A percentile compares a stretch with the other conserved stretches of the same genome.
Conservation (phyloP, 2,888 invertebrate genomes). For the Tetanocera ferruginea region DNA sequence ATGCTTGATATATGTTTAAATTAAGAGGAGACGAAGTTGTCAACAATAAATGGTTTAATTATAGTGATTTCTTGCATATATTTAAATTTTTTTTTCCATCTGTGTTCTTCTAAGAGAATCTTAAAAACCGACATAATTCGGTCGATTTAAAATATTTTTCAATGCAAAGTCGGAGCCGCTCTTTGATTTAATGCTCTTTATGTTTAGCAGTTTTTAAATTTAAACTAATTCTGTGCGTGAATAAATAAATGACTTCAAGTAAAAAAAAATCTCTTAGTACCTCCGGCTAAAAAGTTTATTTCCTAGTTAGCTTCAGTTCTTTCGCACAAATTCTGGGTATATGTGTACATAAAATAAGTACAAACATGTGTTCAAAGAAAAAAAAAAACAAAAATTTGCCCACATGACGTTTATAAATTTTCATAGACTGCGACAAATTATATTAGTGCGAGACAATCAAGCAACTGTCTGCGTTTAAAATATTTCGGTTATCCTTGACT, state of each 20-base stretch:
- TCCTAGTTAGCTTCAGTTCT: no score
- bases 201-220: background rate
- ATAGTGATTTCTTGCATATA: slow-evolving; percentile 1
- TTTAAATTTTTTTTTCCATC: slow-evolving; percentile 28
- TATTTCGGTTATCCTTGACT: slow-evolving; percentile 49
- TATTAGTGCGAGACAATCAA: slow-evolving; percentile 27
- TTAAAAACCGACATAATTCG: slow-evolving; percentile 64
- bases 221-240: no score
- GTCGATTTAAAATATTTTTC: slow-evolving; percentile 67
- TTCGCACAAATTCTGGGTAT: no score
- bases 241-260: no score
- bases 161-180: slow-evolving; percentile 50
- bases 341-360: no score
- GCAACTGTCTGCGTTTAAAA: slow-evolving; percentile 28
- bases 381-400: slow-evolving; percentile 22
- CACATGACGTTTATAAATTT: slow-evolving; percentile 65
- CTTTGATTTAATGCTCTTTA: background rate
- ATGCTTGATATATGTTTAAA: slow-evolving; percentile 51
- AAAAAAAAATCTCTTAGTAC: no score
- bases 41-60: slow-evolving; percentile 49
- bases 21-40: slow-evolving; percentile 1
- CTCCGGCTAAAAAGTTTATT: no score
- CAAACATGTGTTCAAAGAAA: no score
- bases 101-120: slow-evolving; percentile 42
- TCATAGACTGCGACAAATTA: slow-evolving; percentile 65